Evolutionary conservation across 2,113 vertebrate species (phyloP), one percentile per base, ranked within the genome.

Genomic region (Aphyosemion australe): DNA sequence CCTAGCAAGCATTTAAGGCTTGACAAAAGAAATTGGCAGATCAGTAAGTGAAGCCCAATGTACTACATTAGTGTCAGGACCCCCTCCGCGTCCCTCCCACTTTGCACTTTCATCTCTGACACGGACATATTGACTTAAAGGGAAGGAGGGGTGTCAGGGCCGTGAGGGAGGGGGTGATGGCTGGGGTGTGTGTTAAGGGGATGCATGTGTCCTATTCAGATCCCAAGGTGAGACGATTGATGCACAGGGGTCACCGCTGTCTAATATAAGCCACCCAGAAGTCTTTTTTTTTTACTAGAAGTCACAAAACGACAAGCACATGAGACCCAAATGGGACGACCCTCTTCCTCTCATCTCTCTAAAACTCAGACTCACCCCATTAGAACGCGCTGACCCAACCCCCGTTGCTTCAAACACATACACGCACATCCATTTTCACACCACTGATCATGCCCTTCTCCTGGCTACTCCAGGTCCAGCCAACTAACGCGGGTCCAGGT

Each of bases 71-170:
- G 92, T 92, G 91, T 92, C 91, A 92, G 90, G 84, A 87, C 89
- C 84, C 84, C 85, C 82, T 78, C 83, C 46, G 78, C 84, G 81
- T 82, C 88, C 87, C 85, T 84, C 86, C 87, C 88, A 87, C 85
- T 90, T 88, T 86, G 79, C 89, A 89, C 92, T 93, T 93, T 93
- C 92, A 93, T 93, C 92, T 93, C 87, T 90, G 92, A 92, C 91
- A 91, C 77, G 77, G 88, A 92, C 90, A 80, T 90, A 92, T 93
- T 90, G 90, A 89, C 82, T 87, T 76, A 82, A 88, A 86, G 86
- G 72, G 74, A 75, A 73, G 74, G 78, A 78, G 88, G 81, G 84
- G 84, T 56, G 76, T 54, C 55, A 55, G 67, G 66, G 80, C 51
- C 5, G 46, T 13, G 14, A 70, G 47, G 80, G 66, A 61, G 79